Base-by-base conservation (phyloP, 92 coral and sea anemone genomes). In the Epizoanthus rinbou region DNA sequence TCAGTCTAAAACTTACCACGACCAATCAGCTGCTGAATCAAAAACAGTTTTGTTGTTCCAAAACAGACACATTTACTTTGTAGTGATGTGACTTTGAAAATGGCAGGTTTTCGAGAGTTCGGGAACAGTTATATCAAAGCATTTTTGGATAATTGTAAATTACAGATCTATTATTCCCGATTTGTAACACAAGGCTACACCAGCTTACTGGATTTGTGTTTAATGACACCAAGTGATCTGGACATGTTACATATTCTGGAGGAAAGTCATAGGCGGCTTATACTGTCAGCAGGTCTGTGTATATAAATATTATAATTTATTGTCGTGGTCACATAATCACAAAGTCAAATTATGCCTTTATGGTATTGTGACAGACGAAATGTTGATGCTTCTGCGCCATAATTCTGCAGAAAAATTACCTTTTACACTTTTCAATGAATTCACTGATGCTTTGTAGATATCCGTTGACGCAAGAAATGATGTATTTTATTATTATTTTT, bases 231-330 rank as follows among this genome's bases (percentile, higher is more conserved):
- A 7, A 67, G 15, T 41, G 73, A 31, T 19, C 50, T 67, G 14
- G 28, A 25, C 35, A 25, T 33, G 47, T 24, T 67, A 19, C 6
- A 33, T 6, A 56, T 74, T 53, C 45, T 24, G 45, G 80, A 74
- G 1, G 64, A 56, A 31, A 74, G 65, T 56, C n/a, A 74, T 11
- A 74, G 80, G 18, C 23, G 56, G 9, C 33, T 6, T 33, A 74
- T 74, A 74, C 50, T 74, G 5, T 74, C 80, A 17, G 80, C 56
- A 74, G 80, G 80, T 74, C 65, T 53, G 80, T 74, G 2, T 74
- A 41, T 24, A 18, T 23, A n/a, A 11, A 17, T 72, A 45, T 19
- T 21, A 45, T 35, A 47, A 45, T 72, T 47, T 72, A 21, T 72
- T 37, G 43, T 37, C 5, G 43, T 1, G 54, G 54, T 50, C 54